Conservation (phyloP, 2,797 vertebrate genomes). For the Erethizon dorsatum region DNA sequence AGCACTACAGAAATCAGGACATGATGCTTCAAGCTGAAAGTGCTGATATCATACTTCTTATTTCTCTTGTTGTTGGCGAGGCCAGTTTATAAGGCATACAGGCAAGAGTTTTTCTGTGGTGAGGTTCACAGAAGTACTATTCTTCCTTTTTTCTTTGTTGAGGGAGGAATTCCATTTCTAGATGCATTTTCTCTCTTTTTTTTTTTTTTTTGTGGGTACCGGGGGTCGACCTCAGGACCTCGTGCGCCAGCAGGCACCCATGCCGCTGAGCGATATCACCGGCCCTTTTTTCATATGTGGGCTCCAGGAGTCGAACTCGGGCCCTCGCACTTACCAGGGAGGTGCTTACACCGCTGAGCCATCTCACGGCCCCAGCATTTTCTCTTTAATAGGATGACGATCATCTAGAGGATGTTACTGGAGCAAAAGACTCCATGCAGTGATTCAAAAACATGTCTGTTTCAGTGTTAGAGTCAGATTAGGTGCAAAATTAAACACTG, state of each 20-base stretch:
- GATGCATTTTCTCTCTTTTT: not conserved
- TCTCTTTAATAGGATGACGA: not conserved
- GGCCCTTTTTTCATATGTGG: no score
- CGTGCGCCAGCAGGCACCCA: no score
- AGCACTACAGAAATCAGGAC: not conserved
- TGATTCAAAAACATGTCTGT: not conserved
- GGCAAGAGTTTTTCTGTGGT: conserved; percentile 2
- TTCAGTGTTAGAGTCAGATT: not conserved
- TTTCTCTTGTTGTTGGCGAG: not conserved
- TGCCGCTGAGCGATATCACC: no score
- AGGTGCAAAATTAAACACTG: not conserved
- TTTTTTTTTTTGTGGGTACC: no score
- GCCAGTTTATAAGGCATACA: not conserved
- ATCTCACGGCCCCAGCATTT: not conserved
- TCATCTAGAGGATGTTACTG: not conserved
- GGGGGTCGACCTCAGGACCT: no score
- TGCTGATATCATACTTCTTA: not conserved
- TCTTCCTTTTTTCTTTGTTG: not conserved
- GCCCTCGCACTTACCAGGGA: no score
- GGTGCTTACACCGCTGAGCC: no score
- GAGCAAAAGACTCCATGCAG: not conserved
- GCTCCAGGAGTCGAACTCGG: no score
- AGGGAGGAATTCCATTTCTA: not conserved
- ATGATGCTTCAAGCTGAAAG: not conserved
- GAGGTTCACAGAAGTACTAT: not conserved